Base-by-base conservation (phyloP, 2,797 vertebrate species). In the Cossypha dichroa region DNA sequence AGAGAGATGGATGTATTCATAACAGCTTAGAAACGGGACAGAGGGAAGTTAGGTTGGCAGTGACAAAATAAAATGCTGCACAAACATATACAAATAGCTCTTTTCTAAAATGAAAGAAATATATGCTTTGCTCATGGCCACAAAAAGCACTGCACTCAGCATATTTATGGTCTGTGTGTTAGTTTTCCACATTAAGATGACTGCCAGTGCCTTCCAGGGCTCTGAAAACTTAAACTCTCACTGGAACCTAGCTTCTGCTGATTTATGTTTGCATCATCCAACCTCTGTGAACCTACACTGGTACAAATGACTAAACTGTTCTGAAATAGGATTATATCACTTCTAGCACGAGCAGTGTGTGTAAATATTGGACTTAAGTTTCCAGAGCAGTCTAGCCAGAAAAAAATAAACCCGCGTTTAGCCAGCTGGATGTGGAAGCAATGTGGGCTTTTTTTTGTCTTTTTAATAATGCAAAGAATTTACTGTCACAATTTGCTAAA, bases 151-250 rank as follows among this genome's bases (percentile, higher is more conserved):
- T 74, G 64, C 43, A 73, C 70, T 97, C 95, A 94, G 91, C 92
- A 83, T 90, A 96, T 96, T 97, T 97, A 94, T 66, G 76, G 81
- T 38, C 88, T 92, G 7, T 64, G 59, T 75, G n/a, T 93, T 95
- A 93, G 91, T 84, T 93, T 97, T 95, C 90, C 85, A 88, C 66
- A 91, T 91, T 81, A 96, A 95, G 31, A 94, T 93, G 91, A 96
- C 78, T 95, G 85, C 76, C 91, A 90, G 73, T 95, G 94, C 91
- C 93, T 97, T 96, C 87, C 85, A 94, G 95, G 88, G 48, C 45
- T 93, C 79, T 96, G 77, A 75, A 94, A 93, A 95, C 77, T 74
- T 85, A 87, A 91, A 93, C 55, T 91, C 92, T 94, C 72, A 67
- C 31, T 86, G 80, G 73, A 97, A 88, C n/a, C 17, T 62, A 88